phyloP scores from a whole-genome alignment of 2,888 invertebrate species.

The Halictus ligatus region DNA sequence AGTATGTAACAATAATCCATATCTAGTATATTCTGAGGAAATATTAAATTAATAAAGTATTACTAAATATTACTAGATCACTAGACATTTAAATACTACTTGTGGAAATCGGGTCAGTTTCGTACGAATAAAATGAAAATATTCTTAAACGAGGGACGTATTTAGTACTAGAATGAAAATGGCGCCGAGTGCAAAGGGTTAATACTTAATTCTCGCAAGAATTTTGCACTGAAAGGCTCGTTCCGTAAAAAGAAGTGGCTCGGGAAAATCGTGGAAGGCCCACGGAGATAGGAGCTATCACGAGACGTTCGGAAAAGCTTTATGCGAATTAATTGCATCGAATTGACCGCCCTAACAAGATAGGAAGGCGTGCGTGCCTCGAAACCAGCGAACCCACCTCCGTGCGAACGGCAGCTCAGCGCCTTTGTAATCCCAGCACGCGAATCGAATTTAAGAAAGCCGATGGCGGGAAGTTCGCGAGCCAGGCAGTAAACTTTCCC shows the following conservation, averaged over 20 bases:
- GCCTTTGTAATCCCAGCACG: constrained; percentile 73
- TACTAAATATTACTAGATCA: too few relatives aligned
- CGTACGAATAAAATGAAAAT: too few relatives aligned
- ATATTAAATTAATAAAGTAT: too few relatives aligned
- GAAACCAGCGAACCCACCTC: constrained; percentile 62
- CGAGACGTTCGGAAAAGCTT: neutral
- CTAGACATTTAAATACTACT: too few relatives aligned
- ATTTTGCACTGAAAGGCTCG: too few relatives aligned
- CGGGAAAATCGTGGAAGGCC: neutral
- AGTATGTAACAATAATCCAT: too few relatives aligned
- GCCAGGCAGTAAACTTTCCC: constrained; percentile 60
- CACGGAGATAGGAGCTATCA: neutral
- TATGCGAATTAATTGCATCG: constrained; percentile 41
- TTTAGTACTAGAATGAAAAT: too few relatives aligned
- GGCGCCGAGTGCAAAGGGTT: too few relatives aligned
- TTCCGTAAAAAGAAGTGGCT: neutral
- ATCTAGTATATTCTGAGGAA: too few relatives aligned
- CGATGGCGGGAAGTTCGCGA: constrained; percentile 56
- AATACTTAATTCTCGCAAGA: too few relatives aligned
- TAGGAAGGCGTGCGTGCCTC: constrained; percentile 48
- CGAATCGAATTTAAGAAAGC: constrained; percentile 76
- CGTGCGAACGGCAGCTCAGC: constrained; percentile 61
- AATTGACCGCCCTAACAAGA: constrained; percentile 44
- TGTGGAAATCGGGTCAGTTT: too few relatives aligned
- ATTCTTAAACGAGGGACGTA: too few relatives aligned